Conservation (phyloP, 2,797 vertebrate genomes). For the Otus scops region DNA sequence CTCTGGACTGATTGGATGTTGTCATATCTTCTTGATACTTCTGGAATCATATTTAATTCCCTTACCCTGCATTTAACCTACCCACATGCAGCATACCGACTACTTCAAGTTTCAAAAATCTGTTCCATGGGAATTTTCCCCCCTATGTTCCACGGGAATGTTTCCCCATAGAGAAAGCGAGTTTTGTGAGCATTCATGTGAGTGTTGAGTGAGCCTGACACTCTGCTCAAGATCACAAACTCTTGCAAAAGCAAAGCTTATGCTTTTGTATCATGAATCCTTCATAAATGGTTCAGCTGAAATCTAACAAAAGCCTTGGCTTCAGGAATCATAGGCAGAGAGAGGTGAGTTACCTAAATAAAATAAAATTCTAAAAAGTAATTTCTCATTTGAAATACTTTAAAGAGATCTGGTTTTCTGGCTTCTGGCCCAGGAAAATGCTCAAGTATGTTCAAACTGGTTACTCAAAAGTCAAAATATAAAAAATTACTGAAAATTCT, state of each 20-base stretch:
- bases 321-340: not conserved
- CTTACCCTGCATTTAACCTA: not conserved
- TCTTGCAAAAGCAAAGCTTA: not conserved
- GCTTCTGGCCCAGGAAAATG: not conserved
- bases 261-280: not conserved
- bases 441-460: not conserved
- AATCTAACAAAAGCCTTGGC: not conserved
- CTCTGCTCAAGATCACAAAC: not conserved
- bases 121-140: not conserved
- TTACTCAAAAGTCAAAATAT: not conserved
- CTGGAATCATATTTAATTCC: not conserved
- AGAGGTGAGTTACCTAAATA: not conserved
- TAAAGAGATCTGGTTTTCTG: not conserved
- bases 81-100: not conserved
- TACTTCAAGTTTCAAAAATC: not conserved
- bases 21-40: not conserved
- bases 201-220: constrained; percentile 6
- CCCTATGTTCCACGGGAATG: not conserved
- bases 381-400: not conserved
- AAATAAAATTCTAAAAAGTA: not conserved
- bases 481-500: not conserved
- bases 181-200: not conserved
- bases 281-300: not conserved
- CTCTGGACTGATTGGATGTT: not conserved
- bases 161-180: not conserved